phyloP scores from a whole-genome alignment of 2,888 invertebrate species.

The Agrotis clavis region DNA sequence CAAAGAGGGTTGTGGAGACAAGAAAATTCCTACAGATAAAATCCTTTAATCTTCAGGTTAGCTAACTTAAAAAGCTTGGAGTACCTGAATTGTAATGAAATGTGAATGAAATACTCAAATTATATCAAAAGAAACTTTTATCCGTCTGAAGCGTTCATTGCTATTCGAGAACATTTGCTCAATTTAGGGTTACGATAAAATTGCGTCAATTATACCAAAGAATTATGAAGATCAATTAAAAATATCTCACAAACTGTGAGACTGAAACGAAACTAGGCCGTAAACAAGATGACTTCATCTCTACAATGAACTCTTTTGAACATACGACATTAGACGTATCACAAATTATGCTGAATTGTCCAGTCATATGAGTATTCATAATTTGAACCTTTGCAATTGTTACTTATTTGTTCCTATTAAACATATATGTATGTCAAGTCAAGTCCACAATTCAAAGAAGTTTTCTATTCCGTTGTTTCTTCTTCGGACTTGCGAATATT shows the following conservation, averaged over 20 bases:
- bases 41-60: too few relatives aligned
- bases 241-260: conserved; percentile 10
- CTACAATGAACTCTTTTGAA: neutral
- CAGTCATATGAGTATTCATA: neutral
- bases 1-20: too few relatives aligned
- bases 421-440: too few relatives aligned
- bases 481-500: neutral
- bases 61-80: too few relatives aligned
- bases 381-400: too few relatives aligned
- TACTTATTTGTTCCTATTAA: too few relatives aligned
- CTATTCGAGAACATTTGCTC: neutral
- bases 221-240: conserved; percentile 16
- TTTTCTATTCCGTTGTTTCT: neutral
- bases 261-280: conserved; percentile 31
- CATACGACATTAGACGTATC: neutral
- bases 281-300: conserved; percentile 43
- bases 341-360: conserved; percentile 7
- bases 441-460: neutral
- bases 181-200: neutral
- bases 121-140: neutral
- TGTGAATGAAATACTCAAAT: neutral
- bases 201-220: neutral
- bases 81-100: too few relatives aligned
- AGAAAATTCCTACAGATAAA: too few relatives aligned
- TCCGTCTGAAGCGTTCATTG: neutral